Percentiles rank a stretch among this genome's conserved stretches.
Evolutionary conservation across 1,140 invertebrate species (phyloP).

Genomic region (Drosophila dunni): DNA sequence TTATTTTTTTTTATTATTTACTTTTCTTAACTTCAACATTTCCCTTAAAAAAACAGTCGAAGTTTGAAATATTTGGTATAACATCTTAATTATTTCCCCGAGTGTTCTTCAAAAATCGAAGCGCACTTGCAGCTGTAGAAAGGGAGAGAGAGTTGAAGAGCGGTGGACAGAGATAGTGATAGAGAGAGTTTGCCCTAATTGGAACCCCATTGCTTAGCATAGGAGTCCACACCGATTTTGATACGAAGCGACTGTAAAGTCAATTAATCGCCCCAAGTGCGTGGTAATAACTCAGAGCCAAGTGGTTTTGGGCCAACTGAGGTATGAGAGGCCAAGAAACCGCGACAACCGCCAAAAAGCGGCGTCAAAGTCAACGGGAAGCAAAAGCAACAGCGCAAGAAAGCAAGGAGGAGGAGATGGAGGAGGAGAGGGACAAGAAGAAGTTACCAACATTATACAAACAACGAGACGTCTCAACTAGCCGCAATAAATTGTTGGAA

Average conservation of each 20-base stretch:
- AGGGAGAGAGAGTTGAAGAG: neutral
- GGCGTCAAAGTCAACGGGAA: constrained; percentile 61
- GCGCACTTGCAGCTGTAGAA: constrained; percentile 23
- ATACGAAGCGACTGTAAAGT: constrained; percentile 49
- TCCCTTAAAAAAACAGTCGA: neutral
- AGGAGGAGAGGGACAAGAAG: neutral
- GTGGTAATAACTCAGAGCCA: constrained; percentile 64
- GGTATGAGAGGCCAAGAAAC: constrained; percentile 45
- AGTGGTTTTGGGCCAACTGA: neutral
- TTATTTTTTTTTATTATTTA: no score
- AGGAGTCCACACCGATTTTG: neutral
- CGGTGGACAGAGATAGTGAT: neutral
- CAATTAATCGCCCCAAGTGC: constrained; percentile 82
- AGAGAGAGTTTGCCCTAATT: constrained; percentile 53
- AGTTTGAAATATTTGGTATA: neutral
- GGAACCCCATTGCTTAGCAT: constrained; percentile 64
- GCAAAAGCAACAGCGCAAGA: neutral
- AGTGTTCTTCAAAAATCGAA: neutral
- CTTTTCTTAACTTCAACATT: no score
- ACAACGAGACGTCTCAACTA: constrained; percentile 70
- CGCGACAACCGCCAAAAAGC: constrained; percentile 81
- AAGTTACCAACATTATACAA: constrained; percentile 27
- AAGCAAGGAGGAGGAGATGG: no score
- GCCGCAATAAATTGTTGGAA: constrained; percentile 57
- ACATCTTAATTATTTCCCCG: neutral